Evolutionary conservation across 2,113 vertebrate species (phyloP).

Genomic region (Tupaia chinensis): DNA sequence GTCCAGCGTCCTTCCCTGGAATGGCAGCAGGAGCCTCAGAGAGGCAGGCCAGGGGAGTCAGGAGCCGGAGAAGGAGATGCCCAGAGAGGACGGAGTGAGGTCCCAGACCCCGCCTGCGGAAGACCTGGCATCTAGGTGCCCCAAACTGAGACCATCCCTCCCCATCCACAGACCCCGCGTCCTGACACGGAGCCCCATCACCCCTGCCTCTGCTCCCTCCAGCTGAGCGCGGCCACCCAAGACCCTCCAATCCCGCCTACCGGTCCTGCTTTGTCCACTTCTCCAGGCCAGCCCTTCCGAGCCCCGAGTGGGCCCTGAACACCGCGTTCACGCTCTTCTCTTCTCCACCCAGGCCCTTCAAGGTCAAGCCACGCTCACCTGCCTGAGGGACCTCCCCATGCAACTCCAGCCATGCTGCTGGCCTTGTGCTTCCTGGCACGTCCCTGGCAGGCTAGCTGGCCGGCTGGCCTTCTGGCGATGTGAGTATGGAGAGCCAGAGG

Average conservation of each 20-base stretch:
- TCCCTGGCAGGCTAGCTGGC: neutral
- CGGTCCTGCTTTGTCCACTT: neutral
- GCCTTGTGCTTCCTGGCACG: neutral
- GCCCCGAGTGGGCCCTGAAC: neutral
- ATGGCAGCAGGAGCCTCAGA: neutral
- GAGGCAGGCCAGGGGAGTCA: neutral
- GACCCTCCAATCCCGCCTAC: neutral
- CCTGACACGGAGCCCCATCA: neutral
- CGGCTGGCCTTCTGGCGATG: neutral
- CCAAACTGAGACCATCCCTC: neutral
- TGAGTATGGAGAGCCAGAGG: neutral
- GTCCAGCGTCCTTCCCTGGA: neutral
- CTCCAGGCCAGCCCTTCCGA: neutral
- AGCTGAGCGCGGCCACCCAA: neutral
- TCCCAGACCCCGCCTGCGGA: neutral
- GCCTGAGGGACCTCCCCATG: neutral
- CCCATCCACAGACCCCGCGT: neutral
- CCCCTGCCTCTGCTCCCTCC: neutral
- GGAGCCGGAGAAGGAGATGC: neutral
- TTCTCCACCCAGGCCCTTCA: neutral
- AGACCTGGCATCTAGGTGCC: neutral
- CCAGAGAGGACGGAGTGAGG: neutral
- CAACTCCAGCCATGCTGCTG: rapidly evolving
- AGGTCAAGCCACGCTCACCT: neutral
- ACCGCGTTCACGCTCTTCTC: neutral